Conservation (phyloP, 2,113 vertebrate species). For the Oncorhynchus gorbuscha region DNA sequence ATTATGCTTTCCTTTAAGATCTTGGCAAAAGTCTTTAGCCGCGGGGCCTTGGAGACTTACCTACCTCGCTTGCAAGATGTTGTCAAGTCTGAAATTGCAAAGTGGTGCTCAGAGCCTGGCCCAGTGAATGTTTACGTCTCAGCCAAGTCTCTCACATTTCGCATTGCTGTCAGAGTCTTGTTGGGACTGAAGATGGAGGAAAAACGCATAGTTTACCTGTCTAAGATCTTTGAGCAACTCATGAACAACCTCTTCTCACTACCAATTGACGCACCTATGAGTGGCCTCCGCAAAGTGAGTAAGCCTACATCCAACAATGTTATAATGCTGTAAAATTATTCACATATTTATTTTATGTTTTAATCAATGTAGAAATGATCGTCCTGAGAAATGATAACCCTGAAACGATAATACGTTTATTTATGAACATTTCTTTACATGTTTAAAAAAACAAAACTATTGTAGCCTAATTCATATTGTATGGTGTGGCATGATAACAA, state of each 20-base stretch:
- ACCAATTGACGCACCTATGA: constrained; percentile 90
- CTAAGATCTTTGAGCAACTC: constrained; percentile 88
- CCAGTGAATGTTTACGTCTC: constrained; percentile 83
- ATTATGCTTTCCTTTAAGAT: constrained; percentile 71
- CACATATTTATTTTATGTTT: too few species aligned
- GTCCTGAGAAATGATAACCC: too few species aligned
- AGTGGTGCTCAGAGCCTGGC: constrained; percentile 81
- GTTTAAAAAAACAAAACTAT: too few species aligned
- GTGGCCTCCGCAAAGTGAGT: constrained; percentile 92
- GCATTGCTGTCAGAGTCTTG: constrained; percentile 85
- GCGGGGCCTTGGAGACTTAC: constrained; percentile 85
- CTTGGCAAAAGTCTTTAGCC: constrained; percentile 88
- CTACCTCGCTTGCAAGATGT: constrained; percentile 86
- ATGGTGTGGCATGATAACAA: too few species aligned
- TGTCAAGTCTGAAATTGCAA: constrained; percentile 82
- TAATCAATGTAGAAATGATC: too few species aligned
- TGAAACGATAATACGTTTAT: too few species aligned
- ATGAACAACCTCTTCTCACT: constrained; percentile 97
- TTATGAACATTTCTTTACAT: too few species aligned
- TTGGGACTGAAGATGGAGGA: constrained; percentile 87
- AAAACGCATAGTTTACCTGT: constrained; percentile 78
- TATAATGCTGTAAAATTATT: too few species aligned
- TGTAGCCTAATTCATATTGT: too few species aligned
- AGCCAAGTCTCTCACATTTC: constrained; percentile 88
- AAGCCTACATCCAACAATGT: too few species aligned